Base-by-base conservation (phyloP, 2,797 vertebrate species). In the Falco naumanni region DNA sequence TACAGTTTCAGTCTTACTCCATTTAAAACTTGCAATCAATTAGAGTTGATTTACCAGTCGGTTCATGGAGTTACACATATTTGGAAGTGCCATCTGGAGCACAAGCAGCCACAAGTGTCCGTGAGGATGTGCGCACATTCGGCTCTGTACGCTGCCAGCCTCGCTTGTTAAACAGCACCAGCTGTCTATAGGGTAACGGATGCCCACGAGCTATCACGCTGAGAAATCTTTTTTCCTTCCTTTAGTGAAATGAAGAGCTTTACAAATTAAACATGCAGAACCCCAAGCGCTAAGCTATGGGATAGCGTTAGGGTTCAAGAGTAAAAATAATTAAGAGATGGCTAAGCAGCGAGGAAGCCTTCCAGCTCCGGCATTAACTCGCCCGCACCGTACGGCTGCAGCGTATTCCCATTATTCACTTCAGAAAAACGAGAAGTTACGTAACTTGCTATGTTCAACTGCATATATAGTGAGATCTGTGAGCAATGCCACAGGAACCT, bases 31-130 rank as follows among this genome's bases (percentile, higher is more conserved):
- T 76, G 72, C 72, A 66, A 21, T 80, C 50, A 75, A 50, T 95
- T 86, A 91, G 33, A 87, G 84, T 13, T 71, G 71, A 71, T 90
- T 96, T 91, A 87, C 63, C 89, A 95, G 87, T 28, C 7, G 1
- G 76, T 43, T 84, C 69, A 48, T 24, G 34, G 76, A 94, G 84
- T 79, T 75, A 5, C 8, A 4, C 22, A 43, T 37, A 74, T 64
- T 81, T 92, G 80, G 80, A 91, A 93, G 87, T n/a, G 66, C 82
- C 96, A 93, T 93, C 79, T 94, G 96, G 82, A 96, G 66, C 59
- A 26, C 54, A 37, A 93, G 84, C 90, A 95, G 94, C 86, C 87
- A 51, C 65, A 87, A 91, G 89, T 20, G 86, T 48, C 88, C 39
- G 1, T 8, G 24, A 90, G 84, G 80, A 87, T 37, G 82, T 4